Conservation (phyloP, 1,140 invertebrate species). For the Fopius arisanus region DNA sequence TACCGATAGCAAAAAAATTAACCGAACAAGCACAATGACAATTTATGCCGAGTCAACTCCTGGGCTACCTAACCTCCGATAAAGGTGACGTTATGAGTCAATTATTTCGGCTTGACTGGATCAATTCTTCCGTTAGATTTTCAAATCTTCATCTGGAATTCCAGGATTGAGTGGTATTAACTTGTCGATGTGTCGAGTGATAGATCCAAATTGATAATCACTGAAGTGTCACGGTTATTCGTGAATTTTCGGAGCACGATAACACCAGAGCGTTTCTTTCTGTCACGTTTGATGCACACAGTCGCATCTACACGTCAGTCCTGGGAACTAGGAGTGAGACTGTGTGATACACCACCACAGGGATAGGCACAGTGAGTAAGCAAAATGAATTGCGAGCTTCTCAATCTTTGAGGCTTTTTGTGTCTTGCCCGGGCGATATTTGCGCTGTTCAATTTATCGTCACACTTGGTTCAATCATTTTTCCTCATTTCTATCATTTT, state of each 20-base stretch:
- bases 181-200: not conserved
- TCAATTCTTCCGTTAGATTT: not conserved
- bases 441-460: not conserved
- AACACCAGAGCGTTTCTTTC: conserved; percentile 6
- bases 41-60: conserved; percentile 14
- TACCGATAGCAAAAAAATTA: not conserved
- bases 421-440: not conserved
- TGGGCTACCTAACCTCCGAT: conserved; percentile 2
- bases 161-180: not conserved
- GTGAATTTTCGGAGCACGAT: not conserved
- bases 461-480: not conserved
- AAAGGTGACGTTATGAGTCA: not conserved
- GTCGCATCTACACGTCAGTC: not conserved
- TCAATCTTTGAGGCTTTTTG: conserved; percentile 1
- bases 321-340: not conserved
- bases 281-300: conserved; percentile 1
- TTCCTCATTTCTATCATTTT: not conserved
- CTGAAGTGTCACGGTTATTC: not conserved
- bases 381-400: not conserved
- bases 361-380: not conserved
- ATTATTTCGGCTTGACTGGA: not conserved
- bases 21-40: not conserved
- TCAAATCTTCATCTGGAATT: not conserved
- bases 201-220: not conserved
- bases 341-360: not conserved